Evolutionary conservation across 2,888 invertebrate genomes (phyloP).

Genomic region (Iphiclides podalirius): DNA sequence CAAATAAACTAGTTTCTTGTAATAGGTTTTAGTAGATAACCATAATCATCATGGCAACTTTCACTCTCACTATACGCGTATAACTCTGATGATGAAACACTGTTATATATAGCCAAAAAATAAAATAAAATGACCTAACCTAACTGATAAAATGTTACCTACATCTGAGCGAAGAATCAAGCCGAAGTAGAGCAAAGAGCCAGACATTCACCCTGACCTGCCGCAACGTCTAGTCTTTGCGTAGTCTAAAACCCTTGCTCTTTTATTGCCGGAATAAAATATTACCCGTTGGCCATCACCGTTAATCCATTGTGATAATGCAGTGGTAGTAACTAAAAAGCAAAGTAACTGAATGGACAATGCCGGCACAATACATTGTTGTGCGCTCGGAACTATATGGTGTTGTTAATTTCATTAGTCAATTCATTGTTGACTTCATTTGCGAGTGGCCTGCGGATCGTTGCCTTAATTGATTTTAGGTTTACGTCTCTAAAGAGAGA

Average conservation of each 20-base stretch:
- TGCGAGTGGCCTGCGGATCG: background rate
- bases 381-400: conserved; percentile 28
- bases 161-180: too few species aligned
- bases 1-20: too few species aligned
- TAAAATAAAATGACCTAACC: too few species aligned
- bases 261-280: conserved; percentile 43
- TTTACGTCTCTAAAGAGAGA: too few species aligned
- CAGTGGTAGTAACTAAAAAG: conserved; percentile 41
- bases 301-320: conserved; percentile 62
- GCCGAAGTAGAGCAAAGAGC: too few species aligned
- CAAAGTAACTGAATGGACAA: conserved; percentile 44
- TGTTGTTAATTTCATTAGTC: conserved; percentile 31
- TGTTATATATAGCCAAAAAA: too few species aligned
- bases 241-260: conserved; percentile 1
- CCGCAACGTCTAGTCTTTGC: background rate
- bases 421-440: conserved; percentile 23
- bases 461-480: background rate
- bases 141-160: too few species aligned
- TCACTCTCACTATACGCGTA: too few species aligned
- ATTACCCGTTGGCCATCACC: conserved; percentile 52
- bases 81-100: too few species aligned
- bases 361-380: conserved; percentile 50
- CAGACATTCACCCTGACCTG: background rate
- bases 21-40: too few species aligned
- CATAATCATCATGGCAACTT: too few species aligned